Percentiles rank a stretch among this genome's conserved stretches.
phyloP scores from a whole-genome alignment of 2,888 invertebrate species.

The Cephus runcator region DNA sequence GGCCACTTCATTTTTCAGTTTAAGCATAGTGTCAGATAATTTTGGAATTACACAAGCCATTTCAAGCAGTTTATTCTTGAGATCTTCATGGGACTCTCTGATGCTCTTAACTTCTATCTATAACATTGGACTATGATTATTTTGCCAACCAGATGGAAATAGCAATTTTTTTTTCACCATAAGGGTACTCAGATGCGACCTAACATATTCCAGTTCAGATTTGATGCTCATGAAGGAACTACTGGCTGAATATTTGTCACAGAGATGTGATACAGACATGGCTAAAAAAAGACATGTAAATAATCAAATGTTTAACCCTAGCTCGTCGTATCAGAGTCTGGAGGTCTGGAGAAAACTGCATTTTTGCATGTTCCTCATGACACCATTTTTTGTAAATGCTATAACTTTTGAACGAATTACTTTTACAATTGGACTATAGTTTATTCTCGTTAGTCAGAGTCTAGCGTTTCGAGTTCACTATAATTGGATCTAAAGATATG shows the following conservation, averaged over 20 bases:
- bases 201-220: conserved; percentile 49
- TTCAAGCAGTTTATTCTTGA: conserved; percentile 49
- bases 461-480: no score
- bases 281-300: conserved; percentile 37
- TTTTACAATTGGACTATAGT: no score
- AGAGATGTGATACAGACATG: conserved; percentile 55
- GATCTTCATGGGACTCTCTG: conserved; percentile 49
- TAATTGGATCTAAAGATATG: no score
- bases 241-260: conserved; percentile 54
- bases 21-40: conserved; percentile 53
- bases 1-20: conserved; percentile 51
- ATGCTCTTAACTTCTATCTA: conserved; percentile 52
- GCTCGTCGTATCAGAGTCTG: no score
- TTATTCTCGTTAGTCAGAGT: no score
- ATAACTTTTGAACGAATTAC: no score
- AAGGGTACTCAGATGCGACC: conserved; percentile 48
- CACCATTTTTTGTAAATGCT: no score
- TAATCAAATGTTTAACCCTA: background rate
- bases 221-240: conserved; percentile 49
- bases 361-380: no score
- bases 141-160: background rate
- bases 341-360: no score
- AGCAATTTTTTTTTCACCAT: conserved; percentile 41
- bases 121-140: background rate
- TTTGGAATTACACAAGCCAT: conserved; percentile 51